Evolutionary conservation across 2,797 vertebrate species (phyloP).

Genomic region (Myotis findleyi): DNA sequence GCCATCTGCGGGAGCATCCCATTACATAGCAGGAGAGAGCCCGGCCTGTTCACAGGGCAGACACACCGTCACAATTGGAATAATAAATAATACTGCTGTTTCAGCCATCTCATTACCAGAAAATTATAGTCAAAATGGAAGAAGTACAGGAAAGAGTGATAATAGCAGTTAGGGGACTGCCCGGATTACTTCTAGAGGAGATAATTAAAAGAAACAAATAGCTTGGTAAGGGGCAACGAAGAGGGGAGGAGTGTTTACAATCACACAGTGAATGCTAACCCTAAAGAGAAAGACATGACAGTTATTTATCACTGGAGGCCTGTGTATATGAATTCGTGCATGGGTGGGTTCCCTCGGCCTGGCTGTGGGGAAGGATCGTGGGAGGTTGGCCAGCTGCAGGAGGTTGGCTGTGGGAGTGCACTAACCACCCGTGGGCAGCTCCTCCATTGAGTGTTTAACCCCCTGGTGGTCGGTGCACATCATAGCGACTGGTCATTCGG

Average conservation of each 20-base stretch:
- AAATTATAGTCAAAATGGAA: conserved; percentile 55
- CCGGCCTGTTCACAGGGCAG: neutral
- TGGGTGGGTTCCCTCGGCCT: too few species aligned
- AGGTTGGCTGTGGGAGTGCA: too few species aligned
- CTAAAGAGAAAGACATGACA: neutral
- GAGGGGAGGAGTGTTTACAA: neutral
- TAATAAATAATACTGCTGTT: conserved; percentile 49
- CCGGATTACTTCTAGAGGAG: neutral
- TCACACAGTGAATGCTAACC: neutral
- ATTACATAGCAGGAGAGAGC: neutral
- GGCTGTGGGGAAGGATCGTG: too few species aligned
- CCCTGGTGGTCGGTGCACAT: too few species aligned
- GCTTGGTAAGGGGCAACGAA: neutral
- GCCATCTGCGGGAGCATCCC: neutral
- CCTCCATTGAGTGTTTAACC: too few species aligned
- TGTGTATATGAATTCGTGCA: too few species aligned
- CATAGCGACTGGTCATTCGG: too few species aligned
- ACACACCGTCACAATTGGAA: neutral
- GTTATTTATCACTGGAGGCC: neutral
- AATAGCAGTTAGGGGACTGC: neutral
- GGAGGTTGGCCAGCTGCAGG: too few species aligned
- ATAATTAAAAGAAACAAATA: conserved; percentile 17
- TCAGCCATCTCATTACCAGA: neutral
- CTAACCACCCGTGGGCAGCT: too few species aligned
- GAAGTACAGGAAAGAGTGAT: neutral